These are phyloP conservation scores for Ceryle rudis DNA, from an alignment of 2,797 vertebrate genomes.

Conservation along the genomic window DNA sequence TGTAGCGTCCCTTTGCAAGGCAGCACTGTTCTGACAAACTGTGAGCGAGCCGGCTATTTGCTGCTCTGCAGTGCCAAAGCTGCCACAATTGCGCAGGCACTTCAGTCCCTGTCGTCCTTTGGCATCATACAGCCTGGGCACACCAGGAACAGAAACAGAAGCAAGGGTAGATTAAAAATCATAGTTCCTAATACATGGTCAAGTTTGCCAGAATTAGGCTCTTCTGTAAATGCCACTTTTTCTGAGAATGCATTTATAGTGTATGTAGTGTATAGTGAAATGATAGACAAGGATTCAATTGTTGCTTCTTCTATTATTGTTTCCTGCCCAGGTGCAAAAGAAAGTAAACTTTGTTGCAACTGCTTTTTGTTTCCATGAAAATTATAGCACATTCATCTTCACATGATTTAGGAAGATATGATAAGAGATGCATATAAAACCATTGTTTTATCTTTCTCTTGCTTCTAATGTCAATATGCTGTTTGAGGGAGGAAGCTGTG, in stretches of 20 bases:
- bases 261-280: not conserved
- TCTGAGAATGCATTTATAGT: not conserved
- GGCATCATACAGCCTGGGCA: not conserved
- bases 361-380: not conserved
- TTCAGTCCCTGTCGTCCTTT: not conserved
- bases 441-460: not conserved
- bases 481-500: conserved; percentile 6
- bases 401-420: not conserved
- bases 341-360: not conserved
- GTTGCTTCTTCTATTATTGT: not conserved
- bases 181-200: not conserved
- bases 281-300: not conserved
- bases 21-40: not conserved
- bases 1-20: accelerated
- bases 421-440: not conserved
- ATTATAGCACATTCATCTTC: not conserved
- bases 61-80: not conserved
- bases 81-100: accelerated
- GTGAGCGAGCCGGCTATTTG: not conserved
- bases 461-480: conserved; percentile 11
- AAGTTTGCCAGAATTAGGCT: not conserved
- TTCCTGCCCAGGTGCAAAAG: not conserved
- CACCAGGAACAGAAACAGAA: accelerated
- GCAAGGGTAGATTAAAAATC: not conserved
- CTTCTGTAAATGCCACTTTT: not conserved